Conservation (phyloP, 1,140 invertebrate genomes). For the Drepana arcuata region DNA sequence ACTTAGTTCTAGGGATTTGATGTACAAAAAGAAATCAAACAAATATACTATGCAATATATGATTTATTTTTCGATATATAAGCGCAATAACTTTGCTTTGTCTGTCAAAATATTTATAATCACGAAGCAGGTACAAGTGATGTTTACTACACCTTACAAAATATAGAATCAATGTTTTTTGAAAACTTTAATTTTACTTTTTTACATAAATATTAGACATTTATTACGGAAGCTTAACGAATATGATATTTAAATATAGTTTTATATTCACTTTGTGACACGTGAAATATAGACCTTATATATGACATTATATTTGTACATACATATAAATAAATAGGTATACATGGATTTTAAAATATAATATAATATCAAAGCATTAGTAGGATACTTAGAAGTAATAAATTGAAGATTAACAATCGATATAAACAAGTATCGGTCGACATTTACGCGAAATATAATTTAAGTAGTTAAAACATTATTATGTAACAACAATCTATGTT, state of each 20-base stretch:
- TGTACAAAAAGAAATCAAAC: conserved; percentile 21
- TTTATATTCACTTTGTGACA: conserved; percentile 1
- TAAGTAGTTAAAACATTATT: conserved; percentile 24
- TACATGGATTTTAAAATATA: no score
- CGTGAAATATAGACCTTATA: neutral
- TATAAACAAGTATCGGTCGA: conserved; percentile 6
- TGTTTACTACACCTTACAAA: conserved; percentile 60
- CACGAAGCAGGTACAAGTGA: conserved; percentile 68
- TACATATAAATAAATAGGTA: no score
- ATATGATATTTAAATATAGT: neutral
- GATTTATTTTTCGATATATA: conserved; percentile 67
- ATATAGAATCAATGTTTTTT: conserved; percentile 30
- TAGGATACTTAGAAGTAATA: conserved; percentile 16
- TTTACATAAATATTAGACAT: no score
- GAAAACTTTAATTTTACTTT: no score
- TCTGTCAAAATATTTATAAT: conserved; percentile 65
- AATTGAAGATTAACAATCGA: conserved; percentile 12
- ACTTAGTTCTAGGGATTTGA: no score
- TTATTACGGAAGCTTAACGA: neutral
- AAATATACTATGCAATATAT: conserved; percentile 49
- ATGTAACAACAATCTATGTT: conserved; percentile 29
- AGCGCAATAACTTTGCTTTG: conserved; percentile 71
- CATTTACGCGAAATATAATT: conserved; percentile 21
- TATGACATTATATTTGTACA: no score
- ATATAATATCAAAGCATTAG: conserved; percentile 23